Evolutionary conservation across 2,797 vertebrate genomes (phyloP), one percentile per base, ranked within the genome.

Genomic region (Epinephelus awoara): DNA sequence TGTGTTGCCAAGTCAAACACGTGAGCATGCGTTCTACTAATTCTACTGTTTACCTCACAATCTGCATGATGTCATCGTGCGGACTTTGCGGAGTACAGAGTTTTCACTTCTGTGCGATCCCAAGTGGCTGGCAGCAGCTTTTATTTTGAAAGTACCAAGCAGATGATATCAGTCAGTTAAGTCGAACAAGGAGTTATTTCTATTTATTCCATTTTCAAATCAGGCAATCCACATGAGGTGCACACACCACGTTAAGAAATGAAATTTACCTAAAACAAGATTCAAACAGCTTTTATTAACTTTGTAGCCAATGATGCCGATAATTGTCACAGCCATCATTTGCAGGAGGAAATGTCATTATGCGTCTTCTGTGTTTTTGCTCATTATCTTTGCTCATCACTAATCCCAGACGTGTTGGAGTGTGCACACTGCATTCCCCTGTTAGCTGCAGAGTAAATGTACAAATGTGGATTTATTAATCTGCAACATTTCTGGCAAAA

Each of bases 381-480:
- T 83, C 81, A 83, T 89, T 79, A 77, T 79, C 80, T 72, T 54
- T 72, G 66, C 77, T 67, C 82, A 82, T 85, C 82, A 75, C 64
- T 75, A 79, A 87, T 79, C 78, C 61, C 70, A 42, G 11, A 82
- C 62, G 74, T 81, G 34, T 66, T 63, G 21, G 12, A 54, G 52
- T 42, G 62, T 57, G 42, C 52, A 12, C 51, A 55, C 40, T 27
- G 34, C 47, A 14, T 52, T 56, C 50, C 29, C 61, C 65, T 49
- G 75, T 25, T 69, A 51, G 47, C 51, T 73, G 44, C 51, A 68
- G 44, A 58, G 8, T 29, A 68, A 84, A 74, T 65, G 63, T 72
- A 21, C 67, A 58, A 69, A 44, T 52, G 34, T 67, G 18, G 14
- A 4, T 67, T 56, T 73, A 57, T 75, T 63, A 17, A 86, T 70